Base-by-base conservation (phyloP, 2,113 vertebrate genomes). In the Lamprologus ornatipinnis region DNA sequence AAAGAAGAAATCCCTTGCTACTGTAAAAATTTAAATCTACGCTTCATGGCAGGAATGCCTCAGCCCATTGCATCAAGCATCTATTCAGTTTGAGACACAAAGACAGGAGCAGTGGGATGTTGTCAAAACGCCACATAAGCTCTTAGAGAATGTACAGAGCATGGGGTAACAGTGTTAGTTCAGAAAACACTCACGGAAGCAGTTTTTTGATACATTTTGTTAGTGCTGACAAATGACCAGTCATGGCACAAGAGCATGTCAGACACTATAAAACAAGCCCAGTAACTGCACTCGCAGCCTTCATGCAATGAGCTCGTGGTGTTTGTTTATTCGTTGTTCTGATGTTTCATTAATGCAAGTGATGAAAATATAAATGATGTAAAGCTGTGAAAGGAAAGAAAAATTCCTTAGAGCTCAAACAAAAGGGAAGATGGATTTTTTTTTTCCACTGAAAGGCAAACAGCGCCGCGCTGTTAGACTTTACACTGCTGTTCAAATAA, bases 401-500 rank as follows among this genome's bases (percentile, higher is more conserved):
- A 65, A 58, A 51, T 28, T 45, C 53, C 45, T 78, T 78, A 51
- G 73, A 81, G 53, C 47, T 19, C 21, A 47, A 79, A 57, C 37
- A 26, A 73, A 87, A 19, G 11, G 6, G 37, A 33, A 82, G 54
- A 75, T 31, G 35, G 47, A 51, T 70, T 47, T 68, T 70, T 19
- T 58, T 75, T 86, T 79, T 79, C 45, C 37, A 65, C 13, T 12
- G 49, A 65, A n/a, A 81, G n/a, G 63, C 80, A 88, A 90, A 82
- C 45, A 68, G 51, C 15, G 45, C 42, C 1, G 7, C 5, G 6
- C 80, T 49, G 28, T 82, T 93, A 81, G 86, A 93, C 90, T 92
- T 85, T 89, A 87, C 89, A 85, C 85, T 51, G 58, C 75, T 85
- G 83, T 83, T 81, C 90, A 94, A 91, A 93, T 88, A 87, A 19